A percentile compares a stretch with the other conserved stretches of the same genome.
Evolutionary conservation across 64 coral and sea anemone species (phyloP).

Genomic region (Montipora efflorescens): DNA sequence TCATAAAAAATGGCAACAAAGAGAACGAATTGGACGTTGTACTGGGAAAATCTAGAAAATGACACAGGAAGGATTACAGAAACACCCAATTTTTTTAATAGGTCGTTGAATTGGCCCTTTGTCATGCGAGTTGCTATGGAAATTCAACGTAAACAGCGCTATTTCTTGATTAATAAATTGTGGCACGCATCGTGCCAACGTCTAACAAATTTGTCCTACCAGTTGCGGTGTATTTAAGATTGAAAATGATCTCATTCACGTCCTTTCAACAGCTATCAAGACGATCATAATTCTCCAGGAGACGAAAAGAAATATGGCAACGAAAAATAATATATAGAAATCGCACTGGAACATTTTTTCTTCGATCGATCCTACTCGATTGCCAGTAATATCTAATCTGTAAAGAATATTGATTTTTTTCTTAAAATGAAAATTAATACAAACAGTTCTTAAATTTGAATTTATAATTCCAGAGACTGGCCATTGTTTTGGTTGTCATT

Average conservation of each 20-base stretch:
- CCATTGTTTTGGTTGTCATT: not conserved
- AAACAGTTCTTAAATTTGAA: not conserved
- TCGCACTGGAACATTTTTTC: not conserved
- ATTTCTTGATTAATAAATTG: slow-evolving; percentile 27
- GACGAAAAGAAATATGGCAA: not conserved
- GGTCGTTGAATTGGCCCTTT: not conserved
- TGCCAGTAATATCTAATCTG: not conserved
- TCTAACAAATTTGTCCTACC: slow-evolving; percentile 20
- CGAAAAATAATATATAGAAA: not conserved
- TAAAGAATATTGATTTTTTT: not conserved
- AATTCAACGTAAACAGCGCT: not conserved
- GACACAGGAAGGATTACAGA: not conserved
- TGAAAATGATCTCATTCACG: slow-evolving; percentile 5
- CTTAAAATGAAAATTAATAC: not conserved
- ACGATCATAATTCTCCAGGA: not conserved
- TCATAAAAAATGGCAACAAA: no score
- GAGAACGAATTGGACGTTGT: no score
- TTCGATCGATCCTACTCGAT: not conserved
- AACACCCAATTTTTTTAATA: not conserved
- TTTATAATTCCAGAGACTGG: not conserved
- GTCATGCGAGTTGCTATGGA: not conserved
- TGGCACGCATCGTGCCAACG: not conserved
- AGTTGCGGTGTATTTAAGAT: slow-evolving; percentile 31
- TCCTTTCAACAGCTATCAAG: not conserved
- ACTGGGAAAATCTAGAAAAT: not conserved